A percentile compares a stretch with the other conserved stretches of the same genome.
These are phyloP conservation scores for Epsilonema sp. DNA, from an alignment of 2,888 invertebrate genomes.

Conservation along the genomic window DNA sequence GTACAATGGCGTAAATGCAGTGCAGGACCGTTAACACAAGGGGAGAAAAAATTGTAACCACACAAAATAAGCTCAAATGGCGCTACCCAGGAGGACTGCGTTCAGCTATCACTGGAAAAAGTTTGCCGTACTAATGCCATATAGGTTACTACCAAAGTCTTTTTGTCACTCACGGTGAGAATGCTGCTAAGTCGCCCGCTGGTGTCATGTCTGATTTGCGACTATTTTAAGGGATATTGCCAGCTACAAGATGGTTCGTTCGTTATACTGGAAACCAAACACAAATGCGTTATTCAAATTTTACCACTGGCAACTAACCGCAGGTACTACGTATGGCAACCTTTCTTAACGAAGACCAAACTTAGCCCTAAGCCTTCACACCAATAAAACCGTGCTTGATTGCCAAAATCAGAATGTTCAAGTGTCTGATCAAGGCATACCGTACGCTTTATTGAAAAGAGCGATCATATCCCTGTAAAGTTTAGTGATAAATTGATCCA, in stretches of 20 bases:
- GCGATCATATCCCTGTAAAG: too few species aligned
- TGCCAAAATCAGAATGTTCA: not conserved
- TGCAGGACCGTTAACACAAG: not conserved
- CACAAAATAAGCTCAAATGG: not conserved
- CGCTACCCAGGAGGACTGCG: not conserved
- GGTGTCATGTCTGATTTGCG: not conserved
- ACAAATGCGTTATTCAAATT: not conserved
- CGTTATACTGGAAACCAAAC: not conserved
- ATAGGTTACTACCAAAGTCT: not conserved
- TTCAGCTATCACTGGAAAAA: not conserved
- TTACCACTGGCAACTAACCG: not conserved
- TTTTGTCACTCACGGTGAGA: not conserved
- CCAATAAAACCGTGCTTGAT: not conserved
- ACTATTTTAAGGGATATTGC: not conserved
- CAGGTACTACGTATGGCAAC: not conserved
- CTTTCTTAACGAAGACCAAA: not conserved
- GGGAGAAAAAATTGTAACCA: not conserved
- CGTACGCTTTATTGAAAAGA: not conserved
- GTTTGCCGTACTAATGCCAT: not conserved
- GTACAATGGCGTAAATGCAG: not conserved
- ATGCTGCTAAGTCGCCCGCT: not conserved
- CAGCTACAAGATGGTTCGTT: not conserved
- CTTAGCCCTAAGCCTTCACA: not conserved
- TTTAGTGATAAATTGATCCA: too few species aligned
- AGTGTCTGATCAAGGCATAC: not conserved